A percentile compares a stretch with the other conserved stretches of the same genome.
phyloP scores from a whole-genome alignment of 1,140 invertebrate species.

The Cydia fagiglandana region DNA sequence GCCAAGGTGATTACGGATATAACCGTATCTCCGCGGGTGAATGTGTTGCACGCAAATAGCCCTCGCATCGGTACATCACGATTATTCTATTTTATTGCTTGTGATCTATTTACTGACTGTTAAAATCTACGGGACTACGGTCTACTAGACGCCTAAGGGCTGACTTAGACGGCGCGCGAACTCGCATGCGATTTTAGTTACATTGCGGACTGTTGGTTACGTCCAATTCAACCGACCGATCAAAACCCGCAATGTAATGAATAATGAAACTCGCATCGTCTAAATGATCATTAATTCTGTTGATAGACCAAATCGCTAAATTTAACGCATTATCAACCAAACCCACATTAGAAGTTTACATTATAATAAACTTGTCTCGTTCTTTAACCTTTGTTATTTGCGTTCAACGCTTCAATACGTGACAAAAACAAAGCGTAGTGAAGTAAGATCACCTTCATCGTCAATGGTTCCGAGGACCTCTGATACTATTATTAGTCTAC shows the following conservation, averaged over 20 bases:
- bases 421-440: background rate
- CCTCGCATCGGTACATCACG: background rate
- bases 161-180: too few species aligned
- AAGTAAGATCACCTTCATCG: background rate
- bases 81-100: conserved; percentile 23
- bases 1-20: conserved; percentile 18
- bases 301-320: background rate
- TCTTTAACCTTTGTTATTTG: background rate
- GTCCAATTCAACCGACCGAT: too few species aligned
- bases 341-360: background rate
- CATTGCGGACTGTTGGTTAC: too few species aligned
- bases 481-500: background rate
- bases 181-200: too few species aligned
- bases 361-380: background rate
- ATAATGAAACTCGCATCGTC: too few species aligned
- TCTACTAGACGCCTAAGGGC: too few species aligned
- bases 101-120: background rate
- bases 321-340: too few species aligned
- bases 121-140: background rate
- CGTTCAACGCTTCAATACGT: background rate
- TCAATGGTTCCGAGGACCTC: background rate
- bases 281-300: too few species aligned
- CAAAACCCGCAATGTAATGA: too few species aligned
- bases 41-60: conserved; percentile 18
- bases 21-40: conserved; percentile 18